Evolutionary conservation across 2,113 vertebrate genomes (phyloP).

Genomic region (Hippolais icterina): DNA sequence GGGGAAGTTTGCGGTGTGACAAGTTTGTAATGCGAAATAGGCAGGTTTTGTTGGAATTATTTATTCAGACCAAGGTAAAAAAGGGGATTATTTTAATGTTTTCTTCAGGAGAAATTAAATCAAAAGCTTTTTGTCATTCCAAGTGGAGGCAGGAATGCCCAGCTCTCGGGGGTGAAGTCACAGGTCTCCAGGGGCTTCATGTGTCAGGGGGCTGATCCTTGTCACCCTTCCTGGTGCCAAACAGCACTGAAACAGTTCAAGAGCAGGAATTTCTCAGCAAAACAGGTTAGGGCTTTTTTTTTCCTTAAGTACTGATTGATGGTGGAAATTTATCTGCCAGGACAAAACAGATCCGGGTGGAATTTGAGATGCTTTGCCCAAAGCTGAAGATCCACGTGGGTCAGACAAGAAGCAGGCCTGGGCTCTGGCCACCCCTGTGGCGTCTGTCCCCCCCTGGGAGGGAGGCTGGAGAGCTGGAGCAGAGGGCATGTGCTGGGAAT

Average conservation of each 20-base stretch:
- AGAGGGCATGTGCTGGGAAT: neutral
- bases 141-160: neutral
- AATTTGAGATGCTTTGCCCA: neutral
- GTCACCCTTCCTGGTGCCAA: neutral
- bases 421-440: neutral
- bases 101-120: neutral
- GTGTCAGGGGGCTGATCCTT: accelerated
- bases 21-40: accelerated
- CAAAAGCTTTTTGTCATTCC: neutral
- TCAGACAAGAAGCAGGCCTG: neutral
- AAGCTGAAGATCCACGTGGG: accelerated
- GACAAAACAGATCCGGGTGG: neutral
- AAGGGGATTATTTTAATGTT: accelerated
- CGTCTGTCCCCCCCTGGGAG: neutral
- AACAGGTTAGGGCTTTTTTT: neutral
- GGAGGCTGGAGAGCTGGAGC: neutral
- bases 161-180: neutral
- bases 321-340: neutral
- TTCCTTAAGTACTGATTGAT: neutral
- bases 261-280: neutral
- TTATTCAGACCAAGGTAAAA: neutral
- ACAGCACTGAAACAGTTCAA: accelerated
- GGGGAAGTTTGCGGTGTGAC: neutral
- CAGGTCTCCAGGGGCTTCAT: accelerated
- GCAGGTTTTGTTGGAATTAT: neutral